Base-by-base conservation (phyloP, 2,113 vertebrate species). In the Narcine bancroftii region DNA sequence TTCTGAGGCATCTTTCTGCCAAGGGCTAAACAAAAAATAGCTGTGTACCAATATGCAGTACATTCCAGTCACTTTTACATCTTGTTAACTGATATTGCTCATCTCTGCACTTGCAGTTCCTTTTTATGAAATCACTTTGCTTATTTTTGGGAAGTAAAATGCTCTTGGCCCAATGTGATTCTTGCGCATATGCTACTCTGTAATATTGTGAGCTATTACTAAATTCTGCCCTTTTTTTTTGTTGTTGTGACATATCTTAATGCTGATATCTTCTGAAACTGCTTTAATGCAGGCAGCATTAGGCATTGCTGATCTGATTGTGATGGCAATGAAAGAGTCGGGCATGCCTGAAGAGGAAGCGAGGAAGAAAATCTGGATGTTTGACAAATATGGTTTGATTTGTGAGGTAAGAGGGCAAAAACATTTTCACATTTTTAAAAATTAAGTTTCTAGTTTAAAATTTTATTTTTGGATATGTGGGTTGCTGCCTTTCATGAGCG, bases 301-400 rank as follows among this genome's bases (percentile, higher is more conserved):
- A 93, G 99, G 99, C 24, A 99, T 99, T 47, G 99, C 99, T 2
- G 98, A 98, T 95, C 97, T 99, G 87, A 99, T 99, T 6, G 97
- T 98, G 2, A 98, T 99, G 98, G 96, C 98, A 0, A 98, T 99
- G 98, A 94, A 96, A 94, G 98, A 99, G 92, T 92, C 11, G 0
- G 98, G 98, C 0, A 93, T 98, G 92, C 95, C 96, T 63, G 94
- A 95, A 0, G 94, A 96, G 66, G 97, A 97, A 10, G 99, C 99
- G 89, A 95, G 93, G 60, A 92, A 95, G 50, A 98, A 96, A 65
- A 96, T 99, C 93, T 99, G 98, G 98, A 97, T 99, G 98, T 98
- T 97, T 92, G 99, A 99, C 94, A 98, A 99, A 93, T 92, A 96
- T 0, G 99, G 99, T 4, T 95, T 99, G 69, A 94, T 99, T 89